Evolutionary conservation across 2,888 invertebrate genomes (phyloP), one percentile per base, ranked within the genome.

Genomic region (Ichneumoninae sp.): DNA sequence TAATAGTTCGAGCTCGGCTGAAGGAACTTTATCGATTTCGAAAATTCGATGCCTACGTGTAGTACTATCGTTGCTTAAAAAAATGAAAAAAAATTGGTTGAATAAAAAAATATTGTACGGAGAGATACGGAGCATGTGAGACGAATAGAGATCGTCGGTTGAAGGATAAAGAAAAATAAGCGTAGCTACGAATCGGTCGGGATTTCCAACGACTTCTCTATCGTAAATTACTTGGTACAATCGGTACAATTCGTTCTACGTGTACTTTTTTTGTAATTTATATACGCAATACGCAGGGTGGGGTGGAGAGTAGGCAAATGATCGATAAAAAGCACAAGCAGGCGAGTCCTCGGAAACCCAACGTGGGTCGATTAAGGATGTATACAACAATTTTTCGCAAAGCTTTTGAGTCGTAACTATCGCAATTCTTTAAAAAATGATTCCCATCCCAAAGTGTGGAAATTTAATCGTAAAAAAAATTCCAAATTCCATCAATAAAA

Each of bases 201-300:
- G 40, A 36, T 85, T 85, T 82, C 71, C 79, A 82, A 76, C 79
- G 84, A 82, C 82, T 82, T 82, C 82, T 85, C 84, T 82, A 85
- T 85, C 84, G 76, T 80, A 82, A 78, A 76, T 62, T 19, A 44
- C 26, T 69, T 57, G 33, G 40, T 66, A 81, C 33, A 75, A 36
- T 75, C 65, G 62, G 60, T 33, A 65, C 44, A 70, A 70, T 6
- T 47, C 47, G 47, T 44, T 76, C 62, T 44, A 54, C 69, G 44
- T 65, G 69, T 72, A 52, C 16, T 62, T 79, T 30, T 33, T 62
- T 47, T 62, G 7, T 30, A 40, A 26, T 13, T 50, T 52, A 22
- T 36, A 50, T 50, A 79, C 69, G 47, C 16, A 79, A 70, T 70
- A 50, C 26, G 47, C 70, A 79, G 70, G 71, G 30, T 40, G 65